A percentile compares a stretch with the other conserved stretches of the same genome.
Conservation (phyloP, 2,888 invertebrate genomes). For the Endotricha flammealis region DNA sequence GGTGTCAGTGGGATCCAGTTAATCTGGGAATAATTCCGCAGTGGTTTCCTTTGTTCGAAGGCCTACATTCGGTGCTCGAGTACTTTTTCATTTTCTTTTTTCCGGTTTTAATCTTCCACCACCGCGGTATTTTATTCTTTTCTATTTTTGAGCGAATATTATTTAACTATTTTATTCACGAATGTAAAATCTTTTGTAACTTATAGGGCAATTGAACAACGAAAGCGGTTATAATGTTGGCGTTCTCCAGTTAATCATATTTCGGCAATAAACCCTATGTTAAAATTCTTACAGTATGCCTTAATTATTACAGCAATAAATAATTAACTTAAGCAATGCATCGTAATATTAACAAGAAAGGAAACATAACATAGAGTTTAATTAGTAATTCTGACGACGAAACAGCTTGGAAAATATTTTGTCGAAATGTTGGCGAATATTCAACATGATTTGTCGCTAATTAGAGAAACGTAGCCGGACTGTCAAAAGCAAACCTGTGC, state of each 20-base stretch:
- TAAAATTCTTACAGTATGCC: too few relatives aligned
- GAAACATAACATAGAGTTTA: not conserved
- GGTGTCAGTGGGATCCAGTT: slow-evolving; percentile 31
- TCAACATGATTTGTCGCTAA: slow-evolving; percentile 14
- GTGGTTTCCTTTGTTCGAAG: slow-evolving; percentile 16
- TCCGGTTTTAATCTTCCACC: slow-evolving; percentile 10
- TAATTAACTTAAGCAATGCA: too few relatives aligned
- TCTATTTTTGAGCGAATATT: too few relatives aligned
- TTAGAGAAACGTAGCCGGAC: slow-evolving; percentile 18
- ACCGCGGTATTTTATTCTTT: not conserved
- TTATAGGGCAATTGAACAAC: too few relatives aligned
- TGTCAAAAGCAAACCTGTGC: slow-evolving; percentile 16
- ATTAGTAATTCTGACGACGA: not conserved
- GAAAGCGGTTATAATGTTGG: too few relatives aligned
- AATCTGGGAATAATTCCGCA: slow-evolving; percentile 27
- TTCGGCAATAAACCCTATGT: too few relatives aligned
- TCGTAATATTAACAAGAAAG: too few relatives aligned
- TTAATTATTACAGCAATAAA: too few relatives aligned
- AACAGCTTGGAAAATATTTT: slow-evolving; percentile 1
- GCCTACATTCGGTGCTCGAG: slow-evolving; percentile 6
- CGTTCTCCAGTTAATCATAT: too few relatives aligned
- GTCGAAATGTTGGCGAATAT: not conserved
- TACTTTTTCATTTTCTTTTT: slow-evolving; percentile 13
- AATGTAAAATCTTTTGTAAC: too few relatives aligned
- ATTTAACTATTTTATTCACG: too few relatives aligned